Percentiles rank a stretch among this genome's conserved stretches.
Evolutionary conservation across 2,797 vertebrate genomes (phyloP).

Genomic region (Enteromius treurensis): DNA sequence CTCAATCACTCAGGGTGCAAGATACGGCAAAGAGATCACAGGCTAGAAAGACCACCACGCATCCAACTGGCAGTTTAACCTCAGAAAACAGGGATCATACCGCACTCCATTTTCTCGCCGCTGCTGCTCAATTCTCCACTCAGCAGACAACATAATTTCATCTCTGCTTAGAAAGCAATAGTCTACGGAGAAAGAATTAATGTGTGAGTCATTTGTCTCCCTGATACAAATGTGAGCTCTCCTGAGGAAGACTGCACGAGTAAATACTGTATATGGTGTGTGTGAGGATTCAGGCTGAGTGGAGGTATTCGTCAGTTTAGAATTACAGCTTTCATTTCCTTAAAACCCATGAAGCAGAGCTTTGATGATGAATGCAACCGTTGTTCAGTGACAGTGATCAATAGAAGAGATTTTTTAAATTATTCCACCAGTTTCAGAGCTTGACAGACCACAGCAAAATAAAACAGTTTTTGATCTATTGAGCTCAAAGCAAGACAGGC

Average conservation of each 20-base stretch:
- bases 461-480: slow-evolving; percentile 41
- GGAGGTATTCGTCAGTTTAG: slow-evolving; percentile 9
- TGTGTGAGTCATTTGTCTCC: slow-evolving; percentile 5
- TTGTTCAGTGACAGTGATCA: slow-evolving; percentile 47
- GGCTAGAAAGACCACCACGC: background rate
- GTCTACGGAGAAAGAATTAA: slow-evolving; percentile 5
- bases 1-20: background rate
- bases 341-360: slow-evolving; percentile 22
- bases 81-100: background rate
- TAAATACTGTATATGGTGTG: background rate
- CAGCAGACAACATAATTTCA: slow-evolving; percentile 3
- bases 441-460: slow-evolving; percentile 36
- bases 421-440: slow-evolving; percentile 33
- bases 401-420: slow-evolving; percentile 31
- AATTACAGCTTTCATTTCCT: slow-evolving; percentile 45
- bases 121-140: slow-evolving; percentile 2
- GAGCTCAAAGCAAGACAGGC: background rate
- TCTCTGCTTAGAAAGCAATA: slow-evolving; percentile 28
- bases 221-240: background rate
- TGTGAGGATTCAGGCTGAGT: background rate
- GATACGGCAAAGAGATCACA: background rate
- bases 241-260: background rate
- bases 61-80: slow-evolving; percentile 14
- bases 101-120: slow-evolving; percentile 6
- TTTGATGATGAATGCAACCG: slow-evolving; percentile 31